Base-by-base conservation (phyloP, 1,140 invertebrate genomes). In the Zaprionus ghesquierei region DNA sequence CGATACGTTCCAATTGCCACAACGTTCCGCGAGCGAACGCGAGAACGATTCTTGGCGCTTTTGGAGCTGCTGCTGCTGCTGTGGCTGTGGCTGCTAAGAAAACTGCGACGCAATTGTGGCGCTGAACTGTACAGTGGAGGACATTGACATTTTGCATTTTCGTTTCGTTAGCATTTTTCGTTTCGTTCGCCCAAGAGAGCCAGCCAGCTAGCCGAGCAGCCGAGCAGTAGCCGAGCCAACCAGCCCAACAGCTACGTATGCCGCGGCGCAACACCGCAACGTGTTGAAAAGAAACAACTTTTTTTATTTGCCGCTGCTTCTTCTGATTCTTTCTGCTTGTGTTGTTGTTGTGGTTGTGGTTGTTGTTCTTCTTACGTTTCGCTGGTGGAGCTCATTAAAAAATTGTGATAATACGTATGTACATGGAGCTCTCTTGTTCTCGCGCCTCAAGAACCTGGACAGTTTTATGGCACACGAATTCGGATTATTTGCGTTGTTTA, bases 111-210 rank as follows among this genome's bases (percentile, higher is more conserved):
- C 80, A 89, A 89, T 89, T 85, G 77, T 86, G 81, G 69, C 81
- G 81, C 81, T 86, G 81, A 85, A 85, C 81, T 87, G 82, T 82
- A 89, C 79, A 87, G 84, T 80, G 85, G 82, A 91, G 89, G 89
- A 91, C 89, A 91, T 91, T 91, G 89, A 91, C 89, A 91, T 91
- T 91, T 91, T 89, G 89, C 89, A 82, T 80, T 91, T 90, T 90
- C 77, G 84, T 89, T 91, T 90, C 85, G 89, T 82, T 89, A 82
- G 75, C 78, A 80, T 73, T 90, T 90, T 91, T 91, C 89, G 85
- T 75, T 58, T 41, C 35, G 35, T 41, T 41, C 33, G 20, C n/a
- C 51, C 13, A 38, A 73, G 65, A 41, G 56, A 77, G 58, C 25
- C 46, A 75, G 38, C 25, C 33, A 58, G 35, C 29, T 10, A 38